These are phyloP conservation scores for Propithecus coquereli DNA, from an alignment of 2,113 vertebrate genomes.

Conservation along the genomic window DNA sequence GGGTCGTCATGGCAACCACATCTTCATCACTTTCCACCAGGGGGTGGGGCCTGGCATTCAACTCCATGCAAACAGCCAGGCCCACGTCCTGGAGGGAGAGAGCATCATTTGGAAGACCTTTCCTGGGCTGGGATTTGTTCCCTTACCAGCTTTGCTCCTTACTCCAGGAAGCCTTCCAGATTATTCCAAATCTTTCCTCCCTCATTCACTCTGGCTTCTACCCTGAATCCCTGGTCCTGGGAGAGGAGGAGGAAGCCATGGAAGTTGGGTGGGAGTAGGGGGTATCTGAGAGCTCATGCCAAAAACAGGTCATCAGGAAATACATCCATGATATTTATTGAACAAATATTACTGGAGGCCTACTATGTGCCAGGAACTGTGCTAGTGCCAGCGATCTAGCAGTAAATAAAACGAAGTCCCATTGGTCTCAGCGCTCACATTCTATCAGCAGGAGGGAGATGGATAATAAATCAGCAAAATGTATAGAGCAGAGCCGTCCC, in stretches of 20 bases:
- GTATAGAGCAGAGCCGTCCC: accelerated
- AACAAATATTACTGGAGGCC: not conserved
- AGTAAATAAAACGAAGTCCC: not conserved
- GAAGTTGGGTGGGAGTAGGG: not conserved
- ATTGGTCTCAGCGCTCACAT: not conserved
- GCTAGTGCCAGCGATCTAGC: too few relatives aligned
- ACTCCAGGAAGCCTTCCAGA: not conserved
- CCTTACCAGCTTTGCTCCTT: not conserved
- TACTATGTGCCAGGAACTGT: not conserved
- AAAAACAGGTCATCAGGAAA: not conserved
- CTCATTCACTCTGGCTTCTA: not conserved
- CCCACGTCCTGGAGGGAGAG: not conserved
- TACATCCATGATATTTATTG: not conserved
- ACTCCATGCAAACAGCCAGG: constrained; percentile 8
- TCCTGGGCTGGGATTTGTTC: not conserved
- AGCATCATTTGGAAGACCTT: not conserved
- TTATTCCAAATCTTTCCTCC: not conserved
- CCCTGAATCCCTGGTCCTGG: not conserved
- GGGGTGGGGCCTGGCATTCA: not conserved
- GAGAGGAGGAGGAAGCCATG: not conserved
- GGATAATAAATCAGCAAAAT: not conserved
- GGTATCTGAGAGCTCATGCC: not conserved
- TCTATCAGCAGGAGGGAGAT: not conserved
- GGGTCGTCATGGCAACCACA: not conserved
- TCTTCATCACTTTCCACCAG: not conserved